A percentile compares a stretch with the other conserved stretches of the same genome.
Conservation (phyloP, 2,888 invertebrate genomes). For the Euspilapteryx auroguttella region DNA sequence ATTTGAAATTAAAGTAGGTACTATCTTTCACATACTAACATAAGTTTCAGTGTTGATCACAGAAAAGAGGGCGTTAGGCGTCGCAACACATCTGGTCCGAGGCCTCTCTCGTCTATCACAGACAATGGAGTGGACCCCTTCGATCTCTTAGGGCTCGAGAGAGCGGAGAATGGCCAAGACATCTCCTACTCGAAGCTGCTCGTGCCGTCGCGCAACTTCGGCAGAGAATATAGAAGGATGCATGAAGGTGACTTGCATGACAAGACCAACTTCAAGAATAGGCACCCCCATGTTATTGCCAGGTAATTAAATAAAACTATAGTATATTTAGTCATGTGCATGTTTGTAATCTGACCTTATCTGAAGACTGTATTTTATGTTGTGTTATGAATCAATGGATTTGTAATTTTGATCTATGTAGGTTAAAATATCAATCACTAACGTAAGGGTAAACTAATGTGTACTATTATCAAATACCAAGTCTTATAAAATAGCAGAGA, state of each 20-base stretch:
- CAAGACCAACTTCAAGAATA: slow-evolving; percentile 43
- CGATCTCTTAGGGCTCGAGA: slow-evolving; percentile 80
- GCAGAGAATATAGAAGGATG: slow-evolving; percentile 45
- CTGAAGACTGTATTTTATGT: too few species aligned
- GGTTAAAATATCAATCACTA: too few species aligned
- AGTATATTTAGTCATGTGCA: slow-evolving; percentile 1
- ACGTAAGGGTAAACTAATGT: too few species aligned
- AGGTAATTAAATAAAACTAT: slow-evolving; percentile 30
- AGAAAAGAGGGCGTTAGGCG: slow-evolving; percentile 75
- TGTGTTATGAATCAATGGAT: too few species aligned
- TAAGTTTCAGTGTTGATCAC: slow-evolving; percentile 50
- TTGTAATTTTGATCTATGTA: too few species aligned
- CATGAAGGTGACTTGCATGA: slow-evolving; percentile 47
- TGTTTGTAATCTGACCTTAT: background rate
- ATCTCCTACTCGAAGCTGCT: slow-evolving; percentile 86
- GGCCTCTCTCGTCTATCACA: slow-evolving; percentile 81
- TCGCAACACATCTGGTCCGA: slow-evolving; percentile 78
- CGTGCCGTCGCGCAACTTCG: slow-evolving; percentile 67
- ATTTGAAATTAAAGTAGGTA: too few species aligned
- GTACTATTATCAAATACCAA: too few species aligned
- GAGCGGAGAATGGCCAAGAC: slow-evolving; percentile 85
- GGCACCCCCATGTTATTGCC: slow-evolving; percentile 60
- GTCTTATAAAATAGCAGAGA: background rate
- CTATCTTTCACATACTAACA: too few species aligned
- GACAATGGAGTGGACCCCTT: slow-evolving; percentile 85